phyloP scores from a whole-genome alignment of 2,113 vertebrate species.

The Trogon surrucura region DNA sequence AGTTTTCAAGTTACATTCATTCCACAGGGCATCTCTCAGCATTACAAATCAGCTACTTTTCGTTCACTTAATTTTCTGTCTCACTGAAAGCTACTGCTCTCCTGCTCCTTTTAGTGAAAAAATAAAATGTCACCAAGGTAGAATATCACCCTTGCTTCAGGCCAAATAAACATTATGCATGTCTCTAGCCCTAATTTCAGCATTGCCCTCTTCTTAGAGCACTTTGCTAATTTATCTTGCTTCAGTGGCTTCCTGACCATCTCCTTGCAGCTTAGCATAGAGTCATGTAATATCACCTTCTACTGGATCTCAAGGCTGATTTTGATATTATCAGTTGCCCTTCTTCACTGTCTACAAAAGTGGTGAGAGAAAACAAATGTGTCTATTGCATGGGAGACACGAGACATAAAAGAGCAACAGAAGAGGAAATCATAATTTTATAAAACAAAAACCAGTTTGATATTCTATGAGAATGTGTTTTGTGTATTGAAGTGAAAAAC shows the following conservation, averaged over 20 bases:
- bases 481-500: slow-evolving; percentile 29
- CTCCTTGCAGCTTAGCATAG: neutral
- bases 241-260: neutral
- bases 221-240: neutral
- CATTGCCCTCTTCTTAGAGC: neutral
- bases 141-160: neutral
- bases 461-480: slow-evolving; percentile 10
- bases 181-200: neutral
- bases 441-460: neutral
- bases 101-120: neutral
- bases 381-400: neutral
- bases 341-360: neutral
- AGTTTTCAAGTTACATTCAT: neutral
- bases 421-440: neutral
- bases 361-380: neutral
- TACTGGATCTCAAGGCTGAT: neutral
- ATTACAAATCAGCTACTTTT: neutral
- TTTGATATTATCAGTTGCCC: neutral
- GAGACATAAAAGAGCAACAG: neutral
- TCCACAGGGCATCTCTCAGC: neutral
- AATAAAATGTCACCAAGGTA: neutral
- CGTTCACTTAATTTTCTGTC: neutral
- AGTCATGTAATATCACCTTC: neutral
- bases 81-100: neutral
- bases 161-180: rapidly evolving